Base-by-base conservation (phyloP, 2,797 vertebrate genomes). In the Sciaenops ocellatus region DNA sequence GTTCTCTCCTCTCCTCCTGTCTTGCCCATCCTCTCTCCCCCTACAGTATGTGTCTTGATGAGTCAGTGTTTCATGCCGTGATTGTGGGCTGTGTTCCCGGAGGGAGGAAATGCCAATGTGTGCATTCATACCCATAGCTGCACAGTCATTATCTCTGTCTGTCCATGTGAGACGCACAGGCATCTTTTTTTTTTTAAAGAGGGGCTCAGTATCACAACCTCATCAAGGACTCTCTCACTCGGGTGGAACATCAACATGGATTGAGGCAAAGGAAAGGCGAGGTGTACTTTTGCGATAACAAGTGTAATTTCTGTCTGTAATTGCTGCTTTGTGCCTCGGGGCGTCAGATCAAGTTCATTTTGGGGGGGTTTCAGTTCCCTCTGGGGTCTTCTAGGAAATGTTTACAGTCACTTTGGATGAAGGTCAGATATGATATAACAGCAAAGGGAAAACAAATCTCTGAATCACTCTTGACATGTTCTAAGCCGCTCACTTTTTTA, bases 51-150 rank as follows among this genome's bases (percentile, higher is more conserved):
- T 16, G 78, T 80, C 73, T 17, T 52, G 74, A 79, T 92, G 90
- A 93, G 65, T 93, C 89, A 85, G 69, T 64, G 69, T 75, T 83
- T 78, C 42, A 47, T 76, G 30, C 66, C 56, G 48, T 47, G 69
- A 74, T 80, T 78, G 81, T 6, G 56, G 70, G 64, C 57, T 70
- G 74, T 56, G 70, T 67, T 85, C 78, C 73, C 71, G 7, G 44
- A 67, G 70, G 62, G 75, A 87, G 92, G 92, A 94, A 94, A 93
- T 92, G 73, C 89, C 93, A 76, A 79, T 77, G 85, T 82, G 80
- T 47, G 44, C 42, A 50, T 83, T 92, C 90, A 91, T 82, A 69
- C 10, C 69, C 80, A 30, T 54, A 79, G 79, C 78, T 77, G 71
- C 72, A 52, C 66, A 51, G 63, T 86, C 84, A 90, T 89, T 89